phyloP scores from a whole-genome alignment of 2,888 invertebrate species.

The Lasioglossum malachurum region DNA sequence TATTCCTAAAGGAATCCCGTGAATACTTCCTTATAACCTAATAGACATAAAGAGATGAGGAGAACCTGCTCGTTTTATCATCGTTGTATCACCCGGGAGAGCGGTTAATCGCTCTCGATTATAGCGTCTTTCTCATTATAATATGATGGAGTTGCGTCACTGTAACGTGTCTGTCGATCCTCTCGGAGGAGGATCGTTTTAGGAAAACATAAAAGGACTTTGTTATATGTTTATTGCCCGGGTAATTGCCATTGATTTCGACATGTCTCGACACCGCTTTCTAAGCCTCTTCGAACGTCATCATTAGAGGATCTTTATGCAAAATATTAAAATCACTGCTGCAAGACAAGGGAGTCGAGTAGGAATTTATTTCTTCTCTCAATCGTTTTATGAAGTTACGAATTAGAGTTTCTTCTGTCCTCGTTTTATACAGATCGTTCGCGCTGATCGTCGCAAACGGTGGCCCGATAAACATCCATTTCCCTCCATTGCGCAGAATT shows the following conservation, averaged over 20 bases:
- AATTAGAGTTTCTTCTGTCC: too few species aligned
- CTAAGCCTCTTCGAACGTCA: neutral
- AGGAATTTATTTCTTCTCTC: neutral
- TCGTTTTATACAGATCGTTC: neutral
- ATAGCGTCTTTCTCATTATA: constrained; percentile 5
- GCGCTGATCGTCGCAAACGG: neutral
- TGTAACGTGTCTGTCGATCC: neutral
- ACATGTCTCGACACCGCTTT: neutral
- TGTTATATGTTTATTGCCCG: neutral
- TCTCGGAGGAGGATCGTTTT: neutral
- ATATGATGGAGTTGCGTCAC: neutral
- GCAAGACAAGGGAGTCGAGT: neutral
- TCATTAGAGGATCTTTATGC: neutral
- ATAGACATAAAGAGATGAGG: neutral
- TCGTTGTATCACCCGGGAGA: neutral
- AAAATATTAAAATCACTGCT: neutral
- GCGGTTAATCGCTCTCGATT: neutral
- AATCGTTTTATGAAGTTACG: neutral
- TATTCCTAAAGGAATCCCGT: neutral
- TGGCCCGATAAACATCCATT: neutral
- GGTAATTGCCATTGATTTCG: neutral
- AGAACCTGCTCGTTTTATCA: neutral
- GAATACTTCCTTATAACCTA: constrained; percentile 14
- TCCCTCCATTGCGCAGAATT: neutral
- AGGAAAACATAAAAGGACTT: neutral